Conservation (phyloP, 2,797 vertebrate genomes). For the Siniperca scherzeri region DNA sequence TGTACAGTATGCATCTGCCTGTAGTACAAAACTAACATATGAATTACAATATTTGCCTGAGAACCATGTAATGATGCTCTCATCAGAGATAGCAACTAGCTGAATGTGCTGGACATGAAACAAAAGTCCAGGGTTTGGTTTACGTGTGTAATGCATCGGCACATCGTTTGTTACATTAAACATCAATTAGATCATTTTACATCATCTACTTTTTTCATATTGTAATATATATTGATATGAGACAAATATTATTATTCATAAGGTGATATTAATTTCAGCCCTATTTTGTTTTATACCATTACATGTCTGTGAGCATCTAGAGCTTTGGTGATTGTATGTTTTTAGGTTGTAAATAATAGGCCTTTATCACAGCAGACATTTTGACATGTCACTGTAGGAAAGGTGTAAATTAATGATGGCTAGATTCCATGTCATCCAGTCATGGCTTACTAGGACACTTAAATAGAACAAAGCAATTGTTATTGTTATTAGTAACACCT, state of each 20-base stretch:
- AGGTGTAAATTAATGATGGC: background rate
- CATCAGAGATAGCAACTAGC: background rate
- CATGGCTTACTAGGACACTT: too few species aligned
- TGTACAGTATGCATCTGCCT: background rate
- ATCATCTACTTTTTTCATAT: background rate
- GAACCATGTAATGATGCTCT: background rate
- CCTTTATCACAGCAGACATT: background rate
- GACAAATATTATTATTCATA: background rate
- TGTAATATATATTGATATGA: background rate
- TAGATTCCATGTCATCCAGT: too few species aligned
- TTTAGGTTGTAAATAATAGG: background rate
- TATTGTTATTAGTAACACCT: background rate
- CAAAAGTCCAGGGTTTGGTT: background rate
- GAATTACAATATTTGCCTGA: background rate
- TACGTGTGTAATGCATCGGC: too few species aligned
- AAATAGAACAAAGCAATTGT: background rate
- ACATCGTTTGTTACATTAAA: background rate
- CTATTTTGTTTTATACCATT: background rate
- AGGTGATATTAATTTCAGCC: background rate
- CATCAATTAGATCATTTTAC: background rate
- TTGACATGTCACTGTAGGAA: background rate
- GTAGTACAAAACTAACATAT: constrained; percentile 2
- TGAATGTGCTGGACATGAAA: background rate
- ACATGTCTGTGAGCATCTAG: background rate
- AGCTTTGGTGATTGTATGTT: background rate